Percentiles rank a stretch among this genome's conserved stretches.
These are phyloP conservation scores for Lepilemur ruficaudatus DNA, from an alignment of 2,797 vertebrate genomes.

Conservation along the genomic window DNA sequence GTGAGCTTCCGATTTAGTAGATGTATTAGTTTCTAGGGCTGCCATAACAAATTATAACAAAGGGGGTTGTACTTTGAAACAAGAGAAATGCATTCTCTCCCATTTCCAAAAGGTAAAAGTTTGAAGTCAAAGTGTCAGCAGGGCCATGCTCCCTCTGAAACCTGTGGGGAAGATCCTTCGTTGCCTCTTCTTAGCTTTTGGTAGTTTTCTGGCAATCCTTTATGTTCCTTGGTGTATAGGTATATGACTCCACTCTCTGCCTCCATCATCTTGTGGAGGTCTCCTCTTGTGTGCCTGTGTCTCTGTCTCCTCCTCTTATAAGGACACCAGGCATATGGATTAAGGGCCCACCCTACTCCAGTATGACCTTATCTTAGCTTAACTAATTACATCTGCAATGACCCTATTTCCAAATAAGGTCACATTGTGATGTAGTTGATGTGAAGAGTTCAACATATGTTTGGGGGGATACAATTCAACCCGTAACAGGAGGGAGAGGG, in stretches of 20 bases:
- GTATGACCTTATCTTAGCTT: background rate
- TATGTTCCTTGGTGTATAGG: background rate
- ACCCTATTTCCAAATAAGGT: background rate
- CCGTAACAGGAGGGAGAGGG: background rate
- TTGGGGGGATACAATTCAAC: background rate
- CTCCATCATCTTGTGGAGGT: background rate
- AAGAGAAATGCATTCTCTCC: background rate
- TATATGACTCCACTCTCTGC: background rate
- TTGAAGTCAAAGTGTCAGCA: background rate
- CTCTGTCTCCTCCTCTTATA: background rate
- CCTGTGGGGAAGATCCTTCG: background rate
- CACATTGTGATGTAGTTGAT: background rate
- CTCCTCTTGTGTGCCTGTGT: background rate
- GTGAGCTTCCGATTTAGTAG: background rate
- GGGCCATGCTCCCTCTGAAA: background rate
- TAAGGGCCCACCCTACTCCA: background rate
- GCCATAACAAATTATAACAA: background rate
- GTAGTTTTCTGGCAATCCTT: background rate
- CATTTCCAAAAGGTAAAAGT: background rate
- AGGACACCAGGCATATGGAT: background rate
- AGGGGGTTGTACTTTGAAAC: background rate
- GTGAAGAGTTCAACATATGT: background rate
- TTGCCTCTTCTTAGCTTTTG: background rate
- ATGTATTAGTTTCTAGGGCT: background rate
- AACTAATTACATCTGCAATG: background rate